Evolutionary conservation across 1,140 invertebrate species (phyloP).

Genomic region (Drosophila nikananu): DNA sequence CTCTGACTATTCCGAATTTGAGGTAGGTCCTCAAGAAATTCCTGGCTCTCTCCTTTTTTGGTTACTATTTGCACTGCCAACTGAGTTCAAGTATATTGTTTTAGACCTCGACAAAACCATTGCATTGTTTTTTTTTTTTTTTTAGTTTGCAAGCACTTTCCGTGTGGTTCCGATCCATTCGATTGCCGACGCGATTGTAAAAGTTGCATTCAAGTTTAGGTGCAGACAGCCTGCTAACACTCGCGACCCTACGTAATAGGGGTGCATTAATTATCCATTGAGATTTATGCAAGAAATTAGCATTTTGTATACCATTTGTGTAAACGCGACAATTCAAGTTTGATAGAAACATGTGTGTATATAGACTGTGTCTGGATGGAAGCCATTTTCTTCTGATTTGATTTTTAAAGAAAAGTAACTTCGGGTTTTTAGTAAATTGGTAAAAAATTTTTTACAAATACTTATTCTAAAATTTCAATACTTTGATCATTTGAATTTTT

Average conservation of each 20-base stretch:
- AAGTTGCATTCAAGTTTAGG: conserved; percentile 2
- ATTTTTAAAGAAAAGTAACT: no score
- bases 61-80: conserved; percentile 14
- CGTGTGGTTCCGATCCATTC: conserved; percentile 6
- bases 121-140: neutral
- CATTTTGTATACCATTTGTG: conserved; percentile 10
- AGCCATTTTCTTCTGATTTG: neutral
- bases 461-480: neutral
- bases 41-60: neutral
- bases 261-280: conserved; percentile 32
- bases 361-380: neutral
- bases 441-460: neutral
- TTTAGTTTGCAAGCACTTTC: conserved; percentile 11
- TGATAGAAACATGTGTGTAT: neutral
- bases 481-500: neutral
- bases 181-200: conserved; percentile 22
- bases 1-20: conserved; percentile 1
- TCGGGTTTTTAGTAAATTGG: no score
- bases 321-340: neutral
- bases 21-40: conserved; percentile 25
- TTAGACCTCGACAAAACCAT: neutral
- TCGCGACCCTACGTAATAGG: neutral
- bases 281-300: conserved; percentile 9
- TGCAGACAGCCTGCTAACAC: neutral
- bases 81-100: conserved; percentile 6